phyloP scores from a whole-genome alignment of 2,113 vertebrate species.

The Cavia porcellus region DNA sequence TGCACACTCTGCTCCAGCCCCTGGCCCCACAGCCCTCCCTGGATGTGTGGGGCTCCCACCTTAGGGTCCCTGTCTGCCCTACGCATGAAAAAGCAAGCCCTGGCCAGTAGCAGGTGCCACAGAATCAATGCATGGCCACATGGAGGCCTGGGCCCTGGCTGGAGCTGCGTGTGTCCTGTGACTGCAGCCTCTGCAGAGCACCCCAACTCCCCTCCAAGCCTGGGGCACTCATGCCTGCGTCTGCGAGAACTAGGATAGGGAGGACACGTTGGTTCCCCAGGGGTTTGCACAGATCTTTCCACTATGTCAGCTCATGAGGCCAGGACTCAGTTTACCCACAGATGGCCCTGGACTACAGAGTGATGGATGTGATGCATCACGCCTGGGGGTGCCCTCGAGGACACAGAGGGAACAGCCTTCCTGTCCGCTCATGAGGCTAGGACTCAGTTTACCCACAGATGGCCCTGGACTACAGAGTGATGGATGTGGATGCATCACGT shows the following conservation, averaged over 20 bases:
- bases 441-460: not conserved
- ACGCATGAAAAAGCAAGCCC: not conserved
- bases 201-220: fast-evolving
- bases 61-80: not conserved
- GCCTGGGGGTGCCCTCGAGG: not conserved
- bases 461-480: not conserved
- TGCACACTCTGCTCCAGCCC: not conserved
- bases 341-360: not conserved
- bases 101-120: not conserved
- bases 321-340: not conserved
- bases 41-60: too few species aligned
- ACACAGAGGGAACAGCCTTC: not conserved
- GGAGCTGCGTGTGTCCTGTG: not conserved
- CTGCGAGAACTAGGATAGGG: not conserved
- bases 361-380: not conserved
- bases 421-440: not conserved
- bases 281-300: not conserved
- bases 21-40: not conserved
- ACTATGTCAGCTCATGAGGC: not conserved
- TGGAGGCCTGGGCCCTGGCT: not conserved
- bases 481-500: not conserved
- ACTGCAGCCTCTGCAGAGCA: not conserved
- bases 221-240: not conserved
- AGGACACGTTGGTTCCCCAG: not conserved
- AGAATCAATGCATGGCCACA: not conserved